Base-by-base conservation (phyloP, 64 coral and sea anemone species). In the Acropora tenuis region DNA sequence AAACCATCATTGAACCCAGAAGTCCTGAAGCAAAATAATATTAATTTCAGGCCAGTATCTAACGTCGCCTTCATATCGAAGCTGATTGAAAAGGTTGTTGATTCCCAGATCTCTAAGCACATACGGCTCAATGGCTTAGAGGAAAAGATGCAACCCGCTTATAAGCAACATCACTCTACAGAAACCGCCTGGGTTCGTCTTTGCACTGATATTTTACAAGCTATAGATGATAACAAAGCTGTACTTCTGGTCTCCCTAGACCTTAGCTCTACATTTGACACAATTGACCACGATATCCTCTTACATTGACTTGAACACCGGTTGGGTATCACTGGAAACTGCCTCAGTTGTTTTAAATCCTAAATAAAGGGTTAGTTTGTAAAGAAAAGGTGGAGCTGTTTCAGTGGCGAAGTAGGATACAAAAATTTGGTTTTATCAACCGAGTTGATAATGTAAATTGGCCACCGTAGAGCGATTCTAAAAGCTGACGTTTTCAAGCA, bases 251-350 rank as follows among this genome's bases (percentile, higher is more conserved):
- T 78, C 0, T 78, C 42, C 48, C 76, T 78, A 48, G 75, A 78
- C 48, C 13, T 78, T 43, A 78, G 75, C 41, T n/a, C 75, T 78
- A 41, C 75, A 13, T 78, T 78, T 43, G 76, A 78, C 76, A 78
- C 76, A 43, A 78, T 47, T 41, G 52, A 55, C 52, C 52, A 55
- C 52, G 52, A 55, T 55, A 55, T 55, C 52, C 3, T 2, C 10
- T 55, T 55, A 55, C 52, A 55, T 55, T 7, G 52, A 55, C 52
- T 55, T 55, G 52, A 55, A 55, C 52, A 55, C 52, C 6, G 52
- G 52, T 55, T 55, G 52, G 52, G 52, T 55, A 55, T 55, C 52
- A 55, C 52, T 55, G 52, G 52, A 55, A 55, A 55, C 52, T 55
- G 0, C 52, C 3, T 55, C 52, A 55, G 52, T 55, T 55, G 52